A percentile compares a stretch with the other conserved stretches of the same genome.
These are phyloP conservation scores for Pomacea canaliculata DNA, from an alignment of 2,888 invertebrate genomes.

Conservation along the genomic window DNA sequence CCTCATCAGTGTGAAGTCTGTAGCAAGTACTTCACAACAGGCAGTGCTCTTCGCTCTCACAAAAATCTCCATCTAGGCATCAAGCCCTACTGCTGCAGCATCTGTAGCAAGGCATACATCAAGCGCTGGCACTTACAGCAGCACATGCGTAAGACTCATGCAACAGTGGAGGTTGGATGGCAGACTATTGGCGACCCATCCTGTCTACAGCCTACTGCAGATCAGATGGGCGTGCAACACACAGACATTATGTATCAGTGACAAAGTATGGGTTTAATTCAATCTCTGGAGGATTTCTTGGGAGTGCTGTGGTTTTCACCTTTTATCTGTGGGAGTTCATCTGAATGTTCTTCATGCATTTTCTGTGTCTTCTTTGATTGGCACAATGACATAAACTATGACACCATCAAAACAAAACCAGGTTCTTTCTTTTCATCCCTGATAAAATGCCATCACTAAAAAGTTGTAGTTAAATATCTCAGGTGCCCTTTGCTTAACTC, in stretches of 20 bases:
- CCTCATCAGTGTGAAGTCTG: conserved; percentile 33
- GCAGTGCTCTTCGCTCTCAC: conserved; percentile 30
- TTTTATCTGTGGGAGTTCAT: too few relatives aligned
- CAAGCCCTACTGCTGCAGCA: conserved; percentile 20
- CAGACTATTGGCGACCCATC: not conserved
- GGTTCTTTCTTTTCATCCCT: too few relatives aligned
- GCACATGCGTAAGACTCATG: conserved; percentile 23
- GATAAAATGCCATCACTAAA: too few relatives aligned
- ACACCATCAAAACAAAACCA: too few relatives aligned
- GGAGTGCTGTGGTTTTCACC: too few relatives aligned
- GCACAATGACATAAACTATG: too few relatives aligned
- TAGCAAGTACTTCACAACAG: conserved; percentile 32
- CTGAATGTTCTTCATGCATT: too few relatives aligned
- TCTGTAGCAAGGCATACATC: conserved; percentile 32
- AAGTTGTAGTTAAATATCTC: too few relatives aligned
- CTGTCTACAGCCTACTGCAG: conserved; percentile 3
- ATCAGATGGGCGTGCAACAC: conserved; percentile 1
- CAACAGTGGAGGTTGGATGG: conserved; percentile 10
- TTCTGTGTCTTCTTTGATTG: too few relatives aligned
- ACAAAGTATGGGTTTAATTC: too few relatives aligned
- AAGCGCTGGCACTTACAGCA: conserved; percentile 28
- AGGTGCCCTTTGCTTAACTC: too few relatives aligned
- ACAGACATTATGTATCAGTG: conserved; percentile 3
- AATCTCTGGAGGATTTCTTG: too few relatives aligned
- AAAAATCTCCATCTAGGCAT: conserved; percentile 25